Conservation (phyloP, 2,797 vertebrate genomes). For the Epinephelus malabaricus region DNA sequence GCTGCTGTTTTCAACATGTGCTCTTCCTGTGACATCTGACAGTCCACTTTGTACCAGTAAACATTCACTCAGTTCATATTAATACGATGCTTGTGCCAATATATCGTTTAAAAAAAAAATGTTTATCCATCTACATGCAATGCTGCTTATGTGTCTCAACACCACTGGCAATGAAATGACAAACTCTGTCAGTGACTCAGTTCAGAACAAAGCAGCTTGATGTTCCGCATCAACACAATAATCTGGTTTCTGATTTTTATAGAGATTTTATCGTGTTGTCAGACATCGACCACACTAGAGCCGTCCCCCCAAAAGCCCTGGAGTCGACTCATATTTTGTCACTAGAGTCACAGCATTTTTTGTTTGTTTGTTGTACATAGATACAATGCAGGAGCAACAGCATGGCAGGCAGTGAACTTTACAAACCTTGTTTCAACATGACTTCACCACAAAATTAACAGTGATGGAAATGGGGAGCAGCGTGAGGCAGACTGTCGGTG, state of each 20-base stretch:
- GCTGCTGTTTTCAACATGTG: constrained; percentile 16
- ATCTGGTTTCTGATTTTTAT: neutral
- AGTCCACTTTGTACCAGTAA: neutral
- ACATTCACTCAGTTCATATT: neutral
- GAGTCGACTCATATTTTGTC: neutral
- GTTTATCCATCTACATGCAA: neutral
- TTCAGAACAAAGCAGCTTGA: neutral
- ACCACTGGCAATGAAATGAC: neutral
- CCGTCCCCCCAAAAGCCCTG: too few species aligned
- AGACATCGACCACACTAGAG: neutral
- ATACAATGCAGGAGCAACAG: neutral
- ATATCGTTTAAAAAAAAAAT: neutral
- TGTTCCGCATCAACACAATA: neutral
- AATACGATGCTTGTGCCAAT: neutral
- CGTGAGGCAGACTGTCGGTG: neutral
- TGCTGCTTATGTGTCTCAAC: neutral
- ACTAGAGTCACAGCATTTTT: too few species aligned
- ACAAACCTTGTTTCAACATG: neutral
- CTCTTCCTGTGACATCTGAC: constrained; percentile 10
- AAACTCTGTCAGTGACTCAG: neutral
- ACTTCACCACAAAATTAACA: neutral
- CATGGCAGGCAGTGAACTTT: neutral
- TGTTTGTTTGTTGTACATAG: neutral
- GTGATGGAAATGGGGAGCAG: neutral
- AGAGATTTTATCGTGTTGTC: neutral